Conservation (phyloP, 2,888 invertebrate species). For the Zygothrica quintamaculata region DNA sequence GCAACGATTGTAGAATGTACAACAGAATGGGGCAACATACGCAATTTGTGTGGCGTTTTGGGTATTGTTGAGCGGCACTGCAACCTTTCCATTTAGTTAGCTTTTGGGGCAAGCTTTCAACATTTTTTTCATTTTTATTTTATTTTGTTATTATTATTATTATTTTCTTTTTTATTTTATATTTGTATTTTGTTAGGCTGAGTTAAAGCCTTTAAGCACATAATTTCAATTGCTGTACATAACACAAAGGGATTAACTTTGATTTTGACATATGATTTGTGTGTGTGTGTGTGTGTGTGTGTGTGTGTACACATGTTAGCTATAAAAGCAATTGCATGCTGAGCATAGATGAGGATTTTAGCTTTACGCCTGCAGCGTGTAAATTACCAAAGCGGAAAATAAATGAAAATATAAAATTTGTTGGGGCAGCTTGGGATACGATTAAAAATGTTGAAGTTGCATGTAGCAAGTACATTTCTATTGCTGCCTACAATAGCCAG, state of each 20-base stretch:
- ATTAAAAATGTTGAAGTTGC: constrained; percentile 29
- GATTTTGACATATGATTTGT: constrained; percentile 77
- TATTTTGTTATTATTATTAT: neutral
- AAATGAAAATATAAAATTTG: constrained; percentile 9
- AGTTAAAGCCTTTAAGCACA: constrained; percentile 76
- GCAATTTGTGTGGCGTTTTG: constrained; percentile 74
- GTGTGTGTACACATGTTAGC: constrained; percentile 6
- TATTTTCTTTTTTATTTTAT: constrained; percentile 19
- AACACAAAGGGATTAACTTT: constrained; percentile 80
- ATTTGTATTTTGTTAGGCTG: constrained; percentile 66
- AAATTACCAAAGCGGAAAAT: constrained; percentile 27
- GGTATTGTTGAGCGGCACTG: constrained; percentile 50
- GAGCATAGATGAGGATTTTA: constrained; percentile 12
- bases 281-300: constrained; percentile 11
- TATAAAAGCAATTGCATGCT: constrained; percentile 1
- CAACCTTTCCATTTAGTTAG: constrained; percentile 52
- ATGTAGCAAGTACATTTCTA: constrained; percentile 28
- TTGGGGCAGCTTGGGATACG: constrained; percentile 1
- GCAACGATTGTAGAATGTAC: constrained; percentile 10
- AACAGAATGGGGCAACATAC: constrained; percentile 56
- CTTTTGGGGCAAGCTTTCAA: neutral
- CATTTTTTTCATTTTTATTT: too few species aligned
- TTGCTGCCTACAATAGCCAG: neutral
- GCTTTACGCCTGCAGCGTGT: constrained; percentile 27
- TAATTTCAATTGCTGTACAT: constrained; percentile 79